phyloP scores from a whole-genome alignment of 2,113 vertebrate species.

The Tyrannus savana region DNA sequence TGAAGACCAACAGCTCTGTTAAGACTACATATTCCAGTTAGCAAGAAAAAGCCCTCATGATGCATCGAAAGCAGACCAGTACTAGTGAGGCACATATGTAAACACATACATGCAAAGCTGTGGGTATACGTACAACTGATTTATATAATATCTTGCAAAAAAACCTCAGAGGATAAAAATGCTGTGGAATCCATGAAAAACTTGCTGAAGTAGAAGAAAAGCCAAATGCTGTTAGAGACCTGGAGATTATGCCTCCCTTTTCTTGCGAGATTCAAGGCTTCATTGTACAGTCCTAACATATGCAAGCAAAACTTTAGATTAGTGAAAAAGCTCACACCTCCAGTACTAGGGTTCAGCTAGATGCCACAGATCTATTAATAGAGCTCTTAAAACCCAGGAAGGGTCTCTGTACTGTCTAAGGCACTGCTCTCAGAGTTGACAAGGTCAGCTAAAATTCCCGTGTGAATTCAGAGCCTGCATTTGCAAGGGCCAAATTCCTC shows the following conservation, averaged over 20 bases:
- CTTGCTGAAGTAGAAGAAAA: neutral
- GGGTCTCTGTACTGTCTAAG: constrained; percentile 56
- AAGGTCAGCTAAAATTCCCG: constrained; percentile 71
- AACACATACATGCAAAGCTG: neutral
- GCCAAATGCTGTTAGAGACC: neutral
- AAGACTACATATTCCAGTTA: neutral
- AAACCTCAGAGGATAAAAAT: neutral
- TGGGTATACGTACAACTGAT: neutral
- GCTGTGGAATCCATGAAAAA: neutral
- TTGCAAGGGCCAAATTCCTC: constrained; percentile 18
- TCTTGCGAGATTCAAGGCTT: neutral
- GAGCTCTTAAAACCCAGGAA: constrained; percentile 42
- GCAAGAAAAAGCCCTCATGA: neutral
- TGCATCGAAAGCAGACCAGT: neutral
- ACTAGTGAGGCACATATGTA: neutral
- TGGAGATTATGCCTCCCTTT: neutral
- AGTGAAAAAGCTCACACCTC: constrained; percentile 47
- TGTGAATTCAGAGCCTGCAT: constrained; percentile 45
- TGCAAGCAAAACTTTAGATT: neutral
- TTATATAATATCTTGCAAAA: neutral
- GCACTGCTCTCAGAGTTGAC: constrained; percentile 56
- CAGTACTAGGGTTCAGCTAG: neutral
- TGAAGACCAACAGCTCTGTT: neutral
- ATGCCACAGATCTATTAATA: constrained; percentile 71
- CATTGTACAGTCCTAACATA: neutral